Evolutionary conservation across 2,888 invertebrate genomes (phyloP), one percentile per base, ranked within the genome.

Genomic region (Diaphora mendica): DNA sequence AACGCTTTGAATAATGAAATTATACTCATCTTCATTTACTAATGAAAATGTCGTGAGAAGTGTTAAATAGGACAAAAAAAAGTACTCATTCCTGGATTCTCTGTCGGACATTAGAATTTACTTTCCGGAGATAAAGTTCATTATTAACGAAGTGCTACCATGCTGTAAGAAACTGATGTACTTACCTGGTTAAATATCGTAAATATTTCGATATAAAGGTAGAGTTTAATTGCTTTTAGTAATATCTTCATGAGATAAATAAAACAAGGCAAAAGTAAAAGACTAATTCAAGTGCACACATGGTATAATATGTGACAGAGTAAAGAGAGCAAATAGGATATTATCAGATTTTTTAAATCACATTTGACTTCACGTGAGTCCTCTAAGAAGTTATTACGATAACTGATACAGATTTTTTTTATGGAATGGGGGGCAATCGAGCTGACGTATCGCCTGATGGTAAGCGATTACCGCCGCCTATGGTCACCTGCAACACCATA

Each of bases 1-100:
- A 64, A 64, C 11, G 68, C 67, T 72, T 67, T 66, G 72, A 76
- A 75, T 82, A 44, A 68, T 64, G 75, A 80, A 70, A 76, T 73
- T 70, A 68, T 64, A 70, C 68, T 39, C 42, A 72, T 20, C 65
- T 23, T 67, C 72, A 81, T 76, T 77, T 74, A 78, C 75, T 77
- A 78, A 81, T 73, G 42, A 68, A 72, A 70, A 44, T 39, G n/a
- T 70, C 68, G 69, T 74, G 39, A 70, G 71, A 72, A 51, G 4
- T 33, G 64, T 33, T 39, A 71, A 26, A 72, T 64, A 39, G 48
- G 13, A 64, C n/a, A 65, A 39, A 51, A 2, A 55, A 33, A 69
- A 26, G 15, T 55, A 26, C 69, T 42, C 17, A 59, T 26, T 17
- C 33, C 35, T 51, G 23, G 8, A 3, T n/a, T 0, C 13, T 26